phyloP scores from a whole-genome alignment of 2,888 invertebrate species.

The Fissipunctia ypsillon region DNA sequence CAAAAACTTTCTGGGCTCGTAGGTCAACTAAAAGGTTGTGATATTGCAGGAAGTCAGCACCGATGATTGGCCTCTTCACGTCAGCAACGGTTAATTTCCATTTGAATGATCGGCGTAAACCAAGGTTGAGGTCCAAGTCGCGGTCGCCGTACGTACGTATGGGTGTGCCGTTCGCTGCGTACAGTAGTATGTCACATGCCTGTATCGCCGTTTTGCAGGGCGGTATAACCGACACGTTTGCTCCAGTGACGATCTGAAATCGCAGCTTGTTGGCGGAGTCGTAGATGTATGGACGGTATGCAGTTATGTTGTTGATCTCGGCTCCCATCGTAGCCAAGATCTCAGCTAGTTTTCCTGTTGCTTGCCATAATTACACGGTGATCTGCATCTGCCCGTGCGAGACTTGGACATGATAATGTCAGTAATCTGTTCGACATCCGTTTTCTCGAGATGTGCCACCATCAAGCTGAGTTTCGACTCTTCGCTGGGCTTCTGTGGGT shows the following conservation, averaged over 20 bases:
- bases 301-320: slow-evolving; percentile 1
- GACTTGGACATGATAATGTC: slow-evolving; percentile 17
- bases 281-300: neutral
- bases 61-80: too few relatives aligned
- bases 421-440: slow-evolving; percentile 12
- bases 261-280: neutral
- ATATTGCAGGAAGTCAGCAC: too few relatives aligned
- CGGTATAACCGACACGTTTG: too few relatives aligned
- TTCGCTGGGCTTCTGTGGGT: slow-evolving; percentile 9
- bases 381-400: slow-evolving; percentile 9
- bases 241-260: neutral
- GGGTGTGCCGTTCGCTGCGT: too few relatives aligned
- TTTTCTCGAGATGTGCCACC: slow-evolving; percentile 14
- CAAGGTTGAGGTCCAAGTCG: too few relatives aligned
- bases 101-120: too few relatives aligned
- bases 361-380: neutral
- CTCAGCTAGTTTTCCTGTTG: neutral
- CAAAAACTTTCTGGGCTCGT: too few relatives aligned
- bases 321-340: slow-evolving; percentile 3
- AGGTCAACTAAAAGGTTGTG: too few relatives aligned
- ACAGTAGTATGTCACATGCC: too few relatives aligned
- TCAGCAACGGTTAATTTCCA: too few relatives aligned
- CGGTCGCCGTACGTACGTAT: too few relatives aligned
- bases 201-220: too few relatives aligned
- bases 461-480: slow-evolving; percentile 18